phyloP scores from a whole-genome alignment of 2,888 invertebrate species.

The Gymnoscelis rufifasciata region DNA sequence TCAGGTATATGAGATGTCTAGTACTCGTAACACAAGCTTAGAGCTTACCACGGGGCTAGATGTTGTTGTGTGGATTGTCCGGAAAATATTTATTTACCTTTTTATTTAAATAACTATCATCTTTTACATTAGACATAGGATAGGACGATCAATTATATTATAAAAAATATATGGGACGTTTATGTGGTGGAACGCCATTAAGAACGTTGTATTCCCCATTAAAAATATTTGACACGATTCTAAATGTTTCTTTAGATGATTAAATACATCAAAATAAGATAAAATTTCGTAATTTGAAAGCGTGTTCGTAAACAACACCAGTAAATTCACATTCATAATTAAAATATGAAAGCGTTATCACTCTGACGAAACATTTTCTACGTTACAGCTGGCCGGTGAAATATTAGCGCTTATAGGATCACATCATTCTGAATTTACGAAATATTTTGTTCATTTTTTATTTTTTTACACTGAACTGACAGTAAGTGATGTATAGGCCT shows the following conservation, averaged over 20 bases:
- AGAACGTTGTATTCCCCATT: background rate
- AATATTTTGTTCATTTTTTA: background rate
- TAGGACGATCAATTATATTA: background rate
- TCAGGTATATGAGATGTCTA: too few species aligned
- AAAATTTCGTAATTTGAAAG: constrained; percentile 15
- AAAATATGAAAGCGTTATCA: constrained; percentile 20
- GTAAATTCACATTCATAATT: constrained; percentile 23
- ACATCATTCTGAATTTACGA: background rate
- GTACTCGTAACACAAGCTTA: too few species aligned
- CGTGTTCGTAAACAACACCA: constrained; percentile 12
- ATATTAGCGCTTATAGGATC: constrained; percentile 14
- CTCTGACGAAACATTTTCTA: constrained; percentile 19
- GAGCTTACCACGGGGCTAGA: too few species aligned
- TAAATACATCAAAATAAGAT: constrained; percentile 4
- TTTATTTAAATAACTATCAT: too few species aligned
- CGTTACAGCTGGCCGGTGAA: constrained; percentile 18
- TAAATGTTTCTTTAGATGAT: background rate
- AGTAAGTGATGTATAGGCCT: too few species aligned
- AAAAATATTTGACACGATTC: background rate
- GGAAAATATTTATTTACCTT: too few species aligned
- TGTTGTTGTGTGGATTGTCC: too few species aligned
- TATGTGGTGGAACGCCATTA: background rate
- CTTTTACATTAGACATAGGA: background rate
- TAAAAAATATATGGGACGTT: background rate
- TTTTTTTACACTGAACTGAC: background rate